Conservation (phyloP, 2,797 vertebrate species). For the Cheirogaleus major region DNA sequence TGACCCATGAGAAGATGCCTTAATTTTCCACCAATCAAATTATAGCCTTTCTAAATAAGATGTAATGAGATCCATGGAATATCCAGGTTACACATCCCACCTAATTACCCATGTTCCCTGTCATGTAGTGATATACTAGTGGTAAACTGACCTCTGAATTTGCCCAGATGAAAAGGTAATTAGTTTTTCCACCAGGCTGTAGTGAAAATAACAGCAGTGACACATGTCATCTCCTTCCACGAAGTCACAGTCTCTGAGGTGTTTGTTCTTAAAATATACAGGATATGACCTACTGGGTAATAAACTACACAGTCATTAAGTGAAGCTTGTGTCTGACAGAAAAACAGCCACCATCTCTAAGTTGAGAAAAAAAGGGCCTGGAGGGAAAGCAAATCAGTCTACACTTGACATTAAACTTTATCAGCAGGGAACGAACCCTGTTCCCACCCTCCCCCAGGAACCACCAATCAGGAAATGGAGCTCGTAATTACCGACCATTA, state of each 20-base stretch:
- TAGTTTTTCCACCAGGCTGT: constrained; percentile 91
- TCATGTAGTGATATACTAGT: constrained; percentile 92
- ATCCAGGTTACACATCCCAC: constrained; percentile 92
- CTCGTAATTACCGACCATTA: constrained; percentile 76
- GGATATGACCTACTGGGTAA: constrained; percentile 86
- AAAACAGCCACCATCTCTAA: constrained; percentile 82
- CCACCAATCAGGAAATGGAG: constrained; percentile 66
- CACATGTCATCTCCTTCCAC: constrained; percentile 88
- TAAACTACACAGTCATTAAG: constrained; percentile 87
- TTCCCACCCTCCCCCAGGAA: constrained; percentile 37
- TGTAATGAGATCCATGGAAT: constrained; percentile 93
- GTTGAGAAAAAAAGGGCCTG: constrained; percentile 79
- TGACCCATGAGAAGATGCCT: constrained; percentile 98
- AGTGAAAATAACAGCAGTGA: constrained; percentile 89
- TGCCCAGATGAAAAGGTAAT: constrained; percentile 95
- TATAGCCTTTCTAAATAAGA: constrained; percentile 95
- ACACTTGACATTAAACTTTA: constrained; percentile 78
- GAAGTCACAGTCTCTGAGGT: constrained; percentile 86
- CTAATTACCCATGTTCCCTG: constrained; percentile 92
- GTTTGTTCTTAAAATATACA: constrained; percentile 87
- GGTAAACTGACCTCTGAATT: constrained; percentile 92
- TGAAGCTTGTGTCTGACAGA: constrained; percentile 80
- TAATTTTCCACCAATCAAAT: constrained; percentile 99
- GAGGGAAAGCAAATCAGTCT: constrained; percentile 83
- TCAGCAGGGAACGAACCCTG: constrained; percentile 45